Evolutionary conservation across 2,113 vertebrate species (phyloP), one percentile per base, ranked within the genome.

Genomic region (Pteruthius melanotis): DNA sequence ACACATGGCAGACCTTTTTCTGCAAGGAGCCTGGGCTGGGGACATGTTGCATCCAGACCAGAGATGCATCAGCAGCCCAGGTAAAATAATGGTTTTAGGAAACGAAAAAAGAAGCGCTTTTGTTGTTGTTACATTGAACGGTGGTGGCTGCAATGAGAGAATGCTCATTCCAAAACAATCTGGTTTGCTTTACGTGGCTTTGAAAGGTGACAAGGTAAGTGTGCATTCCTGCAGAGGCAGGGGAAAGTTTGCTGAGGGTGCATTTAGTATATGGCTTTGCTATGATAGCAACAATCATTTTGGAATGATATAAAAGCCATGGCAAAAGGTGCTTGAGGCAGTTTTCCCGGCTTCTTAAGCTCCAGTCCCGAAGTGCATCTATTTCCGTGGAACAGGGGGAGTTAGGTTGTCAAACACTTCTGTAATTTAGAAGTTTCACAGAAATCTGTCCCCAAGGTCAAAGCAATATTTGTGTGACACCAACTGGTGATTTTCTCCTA

Each of bases 1-100:
- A 4, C 27, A 15, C 0, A 0, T 12, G 18, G n/a, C 26, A 70
- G 50, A 61, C 4, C 10, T 31, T 24, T 57, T 69, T 21, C 40
- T 59, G n/a, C 15, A n/a, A 26, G 33, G 19, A 23, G 18, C 17
- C 15, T 39, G 26, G 6, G n/a, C 49, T 64, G 7, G 27, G 54
- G 49, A 44, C 1, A 0, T 3, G 14, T 24, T 33, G 20, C 17
- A 11, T 6, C 27, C 61, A 64, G 52, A 31, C 33, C 30, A 64
- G 21, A 33, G 66, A 70, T 40, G 35, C 50, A 68, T 50, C 39
- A 54, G 49, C 33, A 84, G 15, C 63, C 27, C 2, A 20, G 12
- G 22, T 52, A 24, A 40, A 37, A n/a, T 27, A 44, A 47, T 30
- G 33, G 26, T 22, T 70, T 61, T 40, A 10, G 33, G 7, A 21